Percentiles rank a stretch among this genome's conserved stretches.
Conservation (phyloP, 2,113 vertebrate species). For the Saccopteryx leptura region DNA sequence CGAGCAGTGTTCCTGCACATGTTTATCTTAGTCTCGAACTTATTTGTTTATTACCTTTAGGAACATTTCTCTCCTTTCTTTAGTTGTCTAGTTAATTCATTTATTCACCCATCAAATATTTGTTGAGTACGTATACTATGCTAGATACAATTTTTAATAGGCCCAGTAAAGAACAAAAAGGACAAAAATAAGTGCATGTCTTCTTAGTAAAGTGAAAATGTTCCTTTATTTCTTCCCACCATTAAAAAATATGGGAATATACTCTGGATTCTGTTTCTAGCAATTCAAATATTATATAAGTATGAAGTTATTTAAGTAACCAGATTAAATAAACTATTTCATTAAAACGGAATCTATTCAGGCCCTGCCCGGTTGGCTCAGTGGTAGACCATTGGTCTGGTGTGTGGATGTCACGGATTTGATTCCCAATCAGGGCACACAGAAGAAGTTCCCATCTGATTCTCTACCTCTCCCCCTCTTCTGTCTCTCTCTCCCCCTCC, state of each 20-base stretch:
- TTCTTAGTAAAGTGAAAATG: not conserved
- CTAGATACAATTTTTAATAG: not conserved
- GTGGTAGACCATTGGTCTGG: too few species aligned
- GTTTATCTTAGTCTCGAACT: not conserved
- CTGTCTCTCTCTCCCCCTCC: too few species aligned
- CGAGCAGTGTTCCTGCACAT: not conserved
- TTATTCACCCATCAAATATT: not conserved
- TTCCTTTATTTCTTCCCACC: not conserved
- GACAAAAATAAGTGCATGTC: not conserved
- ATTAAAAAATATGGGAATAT: not conserved
- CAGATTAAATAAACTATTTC: not conserved
- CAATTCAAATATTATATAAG: slow-evolving; percentile 13
- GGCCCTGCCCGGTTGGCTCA: too few species aligned
- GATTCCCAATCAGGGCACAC: too few species aligned
- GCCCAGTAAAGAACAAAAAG: not conserved
- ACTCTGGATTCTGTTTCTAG: not conserved
- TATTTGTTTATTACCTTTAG: not conserved
- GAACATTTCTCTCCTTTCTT: not conserved
- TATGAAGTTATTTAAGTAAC: slow-evolving; percentile 1
- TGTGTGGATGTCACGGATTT: too few species aligned
- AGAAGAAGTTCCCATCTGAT: too few species aligned
- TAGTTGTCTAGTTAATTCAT: not conserved
- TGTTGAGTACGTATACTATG: not conserved
- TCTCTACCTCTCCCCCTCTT: too few species aligned
- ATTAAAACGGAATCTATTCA: not conserved